Conservation (phyloP, 2,888 invertebrate genomes). For the Cryptocheilus praepositus region DNA sequence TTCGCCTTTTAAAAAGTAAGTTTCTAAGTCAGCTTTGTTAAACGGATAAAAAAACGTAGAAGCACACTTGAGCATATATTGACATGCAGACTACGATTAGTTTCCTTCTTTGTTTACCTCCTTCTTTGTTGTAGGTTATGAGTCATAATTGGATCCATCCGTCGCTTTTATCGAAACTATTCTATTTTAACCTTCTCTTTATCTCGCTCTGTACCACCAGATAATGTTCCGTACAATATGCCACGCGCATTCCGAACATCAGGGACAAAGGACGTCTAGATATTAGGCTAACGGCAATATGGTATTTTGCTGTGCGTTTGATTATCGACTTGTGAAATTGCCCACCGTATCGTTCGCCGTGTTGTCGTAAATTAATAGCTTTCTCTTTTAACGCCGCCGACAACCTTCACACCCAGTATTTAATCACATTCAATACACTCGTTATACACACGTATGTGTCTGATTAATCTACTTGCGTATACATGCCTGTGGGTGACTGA, state of each 20-base stretch:
- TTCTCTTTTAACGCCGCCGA: too few species aligned
- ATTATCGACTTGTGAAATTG: too few species aligned
- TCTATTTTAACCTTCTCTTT: constrained; percentile 6
- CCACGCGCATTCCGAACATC: neutral
- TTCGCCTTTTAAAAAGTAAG: too few species aligned
- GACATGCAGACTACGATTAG: neutral
- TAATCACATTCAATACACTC: too few species aligned
- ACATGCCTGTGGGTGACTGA: too few species aligned
- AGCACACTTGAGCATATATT: neutral
- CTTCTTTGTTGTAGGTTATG: constrained; percentile 50
- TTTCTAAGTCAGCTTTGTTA: too few species aligned
- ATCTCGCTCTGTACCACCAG: neutral
- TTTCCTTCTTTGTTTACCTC: constrained; percentile 7
- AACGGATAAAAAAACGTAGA: neutral
- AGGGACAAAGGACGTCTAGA: neutral
- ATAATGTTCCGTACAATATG: constrained; percentile 5
- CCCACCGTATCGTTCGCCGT: too few species aligned
- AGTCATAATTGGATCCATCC: constrained; percentile 30
- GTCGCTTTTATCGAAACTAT: constrained; percentile 15
- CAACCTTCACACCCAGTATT: too few species aligned
- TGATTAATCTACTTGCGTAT: too few species aligned
- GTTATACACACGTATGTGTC: too few species aligned
- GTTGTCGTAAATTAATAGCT: too few species aligned
- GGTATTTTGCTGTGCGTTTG: neutral
- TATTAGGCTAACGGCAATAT: neutral